Conservation (phyloP, 1,140 invertebrate species). For the Zaprionus ghesquierei region DNA sequence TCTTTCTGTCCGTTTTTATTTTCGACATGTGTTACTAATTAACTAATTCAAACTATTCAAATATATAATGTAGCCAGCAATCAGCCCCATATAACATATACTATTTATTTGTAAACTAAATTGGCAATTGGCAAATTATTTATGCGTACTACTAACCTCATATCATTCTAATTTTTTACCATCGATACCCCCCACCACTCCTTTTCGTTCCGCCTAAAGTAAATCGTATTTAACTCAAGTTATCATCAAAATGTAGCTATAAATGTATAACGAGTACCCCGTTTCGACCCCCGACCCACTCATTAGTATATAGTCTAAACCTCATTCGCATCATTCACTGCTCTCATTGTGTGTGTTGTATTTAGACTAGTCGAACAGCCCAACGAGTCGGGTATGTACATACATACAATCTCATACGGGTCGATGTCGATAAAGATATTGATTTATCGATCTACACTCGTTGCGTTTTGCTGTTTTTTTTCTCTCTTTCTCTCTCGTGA, state of each 20-base stretch:
- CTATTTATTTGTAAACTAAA: conserved; percentile 40
- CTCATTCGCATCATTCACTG: conserved; percentile 28
- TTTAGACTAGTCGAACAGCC: conserved; percentile 25
- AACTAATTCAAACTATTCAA: background rate
- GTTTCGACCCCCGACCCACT: background rate
- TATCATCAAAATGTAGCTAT: conserved; percentile 7
- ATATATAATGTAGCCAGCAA: conserved; percentile 28
- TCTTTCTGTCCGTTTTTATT: background rate
- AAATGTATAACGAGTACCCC: background rate
- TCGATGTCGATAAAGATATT: background rate
- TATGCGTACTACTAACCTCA: conserved; percentile 37
- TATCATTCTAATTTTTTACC: conserved; percentile 31
- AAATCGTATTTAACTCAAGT: conserved; percentile 6
- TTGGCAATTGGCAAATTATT: conserved; percentile 51
- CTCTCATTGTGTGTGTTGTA: conserved; percentile 41
- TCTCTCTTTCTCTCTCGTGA: background rate
- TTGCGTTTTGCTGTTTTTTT: conserved; percentile 7
- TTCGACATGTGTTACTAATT: conserved; percentile 11
- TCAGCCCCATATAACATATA: background rate
- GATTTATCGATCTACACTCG: background rate
- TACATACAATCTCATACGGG: background rate
- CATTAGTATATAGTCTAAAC: conserved; percentile 23
- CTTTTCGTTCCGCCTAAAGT: background rate
- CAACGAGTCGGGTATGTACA: background rate
- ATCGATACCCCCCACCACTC: background rate